phyloP scores from a whole-genome alignment of 2,888 invertebrate species.

The Aphelenchoides bicaudatus region DNA sequence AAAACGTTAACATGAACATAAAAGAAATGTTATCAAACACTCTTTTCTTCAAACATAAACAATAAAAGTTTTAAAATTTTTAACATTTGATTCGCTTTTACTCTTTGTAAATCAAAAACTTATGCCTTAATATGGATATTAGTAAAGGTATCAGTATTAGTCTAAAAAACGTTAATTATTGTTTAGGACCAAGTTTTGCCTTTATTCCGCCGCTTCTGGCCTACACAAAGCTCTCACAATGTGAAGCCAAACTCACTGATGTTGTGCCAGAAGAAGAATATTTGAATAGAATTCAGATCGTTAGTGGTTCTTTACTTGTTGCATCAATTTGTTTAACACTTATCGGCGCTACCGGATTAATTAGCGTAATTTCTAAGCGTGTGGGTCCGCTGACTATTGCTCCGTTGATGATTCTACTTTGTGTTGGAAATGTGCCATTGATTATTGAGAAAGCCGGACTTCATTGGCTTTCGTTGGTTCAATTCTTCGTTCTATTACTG shows the following conservation, averaged over 20 bases:
- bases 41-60: too few relatives aligned
- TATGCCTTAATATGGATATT: too few relatives aligned
- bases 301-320: constrained; percentile 42
- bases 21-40: too few relatives aligned
- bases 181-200: constrained; percentile 53
- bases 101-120: too few relatives aligned
- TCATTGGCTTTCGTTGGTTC: constrained; percentile 54
- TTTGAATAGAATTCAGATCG: constrained; percentile 28
- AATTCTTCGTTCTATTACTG: constrained; percentile 40
- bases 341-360: constrained; percentile 47
- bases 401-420: constrained; percentile 51
- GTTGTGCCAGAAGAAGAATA: constrained; percentile 42
- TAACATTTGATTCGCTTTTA: too few relatives aligned
- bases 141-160: too few relatives aligned
- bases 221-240: constrained; percentile 36
- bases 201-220: constrained; percentile 54
- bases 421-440: constrained; percentile 43
- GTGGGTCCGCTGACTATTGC: constrained; percentile 56
- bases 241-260: constrained; percentile 35
- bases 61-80: too few relatives aligned
- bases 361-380: constrained; percentile 46
- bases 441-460: constrained; percentile 43
- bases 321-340: constrained; percentile 49
- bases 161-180: too few relatives aligned
- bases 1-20: too few relatives aligned